Evolutionary conservation across 2,888 invertebrate genomes (phyloP).

Genomic region (Lysandra bellargus): DNA sequence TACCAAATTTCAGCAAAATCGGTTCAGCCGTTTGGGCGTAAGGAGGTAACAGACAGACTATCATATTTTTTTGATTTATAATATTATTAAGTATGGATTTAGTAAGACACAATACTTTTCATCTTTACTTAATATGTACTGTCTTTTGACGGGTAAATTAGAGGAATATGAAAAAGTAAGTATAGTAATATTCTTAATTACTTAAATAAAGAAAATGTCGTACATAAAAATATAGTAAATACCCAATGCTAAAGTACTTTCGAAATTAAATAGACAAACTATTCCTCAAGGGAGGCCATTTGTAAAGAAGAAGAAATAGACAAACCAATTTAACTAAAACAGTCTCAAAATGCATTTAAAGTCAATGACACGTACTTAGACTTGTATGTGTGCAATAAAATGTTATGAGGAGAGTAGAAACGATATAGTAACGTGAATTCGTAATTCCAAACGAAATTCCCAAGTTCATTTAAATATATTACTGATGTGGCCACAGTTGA

Average conservation of each 20-base stretch:
- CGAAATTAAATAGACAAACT: neutral
- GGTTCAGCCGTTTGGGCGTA: too few relatives aligned
- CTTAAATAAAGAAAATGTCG: too few relatives aligned
- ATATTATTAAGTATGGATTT: too few relatives aligned
- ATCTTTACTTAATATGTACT: neutral
- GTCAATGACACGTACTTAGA: conserved; percentile 29
- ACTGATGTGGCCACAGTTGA: neutral
- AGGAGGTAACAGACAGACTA: too few relatives aligned
- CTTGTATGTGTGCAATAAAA: conserved; percentile 26
- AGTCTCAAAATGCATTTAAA: conserved; percentile 29
- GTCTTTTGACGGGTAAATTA: too few relatives aligned
- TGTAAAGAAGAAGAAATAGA: neutral
- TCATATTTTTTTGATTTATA: too few relatives aligned
- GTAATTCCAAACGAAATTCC: conserved; percentile 14
- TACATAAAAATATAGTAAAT: neutral
- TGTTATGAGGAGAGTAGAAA: conserved; percentile 28
- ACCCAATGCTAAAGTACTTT: neutral
- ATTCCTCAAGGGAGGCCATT: too few relatives aligned
- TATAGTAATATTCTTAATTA: too few relatives aligned
- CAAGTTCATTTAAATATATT: conserved; percentile 12
- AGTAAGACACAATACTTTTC: neutral
- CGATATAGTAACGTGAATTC: conserved; percentile 21
- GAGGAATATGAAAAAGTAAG: too few relatives aligned
- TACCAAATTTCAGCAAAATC: too few relatives aligned
- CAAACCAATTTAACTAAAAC: neutral